Evolutionary conservation across 1,140 invertebrate genomes (phyloP).

Genomic region (Fopius arisanus): DNA sequence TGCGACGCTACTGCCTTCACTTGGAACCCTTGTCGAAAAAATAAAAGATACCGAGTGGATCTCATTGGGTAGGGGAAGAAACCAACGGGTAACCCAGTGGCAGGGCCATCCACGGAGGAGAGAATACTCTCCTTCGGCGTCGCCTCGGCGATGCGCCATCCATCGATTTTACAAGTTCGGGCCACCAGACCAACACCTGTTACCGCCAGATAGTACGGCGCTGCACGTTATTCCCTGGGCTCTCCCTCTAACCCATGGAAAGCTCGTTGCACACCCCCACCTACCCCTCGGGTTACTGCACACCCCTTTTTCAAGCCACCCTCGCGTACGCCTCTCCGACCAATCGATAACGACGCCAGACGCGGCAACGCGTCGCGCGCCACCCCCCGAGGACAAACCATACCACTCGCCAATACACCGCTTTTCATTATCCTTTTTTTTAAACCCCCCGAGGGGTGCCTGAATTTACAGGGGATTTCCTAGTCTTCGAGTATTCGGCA

Average conservation of each 20-base stretch:
- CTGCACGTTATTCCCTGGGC: constrained; percentile 23
- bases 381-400: constrained; percentile 22
- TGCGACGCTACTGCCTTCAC: not conserved
- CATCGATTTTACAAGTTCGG: constrained; percentile 57
- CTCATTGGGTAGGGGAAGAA: not conserved
- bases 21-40: not conserved
- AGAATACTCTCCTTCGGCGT: constrained; percentile 20
- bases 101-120: not conserved
- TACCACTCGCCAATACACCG: not conserved
- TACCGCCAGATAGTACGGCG: constrained; percentile 44
- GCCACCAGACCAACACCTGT: constrained; percentile 59
- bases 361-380: constrained; percentile 33
- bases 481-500: not conserved
- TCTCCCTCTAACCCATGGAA: not conserved
- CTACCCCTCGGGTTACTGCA: constrained; percentile 9
- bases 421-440: not conserved
- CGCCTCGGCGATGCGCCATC: constrained; percentile 33
- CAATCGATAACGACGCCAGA: constrained; percentile 38
- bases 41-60: too few relatives aligned
- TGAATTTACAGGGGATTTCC: not conserved
- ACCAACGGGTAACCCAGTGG: constrained; percentile 6
- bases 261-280: constrained; percentile 12
- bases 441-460: not conserved
- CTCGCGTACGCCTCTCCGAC: not conserved
- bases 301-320: not conserved